Evolutionary conservation across 1,140 invertebrate genomes (phyloP), one percentile per base, ranked within the genome.

Genomic region (Zaprionus taronus): DNA sequence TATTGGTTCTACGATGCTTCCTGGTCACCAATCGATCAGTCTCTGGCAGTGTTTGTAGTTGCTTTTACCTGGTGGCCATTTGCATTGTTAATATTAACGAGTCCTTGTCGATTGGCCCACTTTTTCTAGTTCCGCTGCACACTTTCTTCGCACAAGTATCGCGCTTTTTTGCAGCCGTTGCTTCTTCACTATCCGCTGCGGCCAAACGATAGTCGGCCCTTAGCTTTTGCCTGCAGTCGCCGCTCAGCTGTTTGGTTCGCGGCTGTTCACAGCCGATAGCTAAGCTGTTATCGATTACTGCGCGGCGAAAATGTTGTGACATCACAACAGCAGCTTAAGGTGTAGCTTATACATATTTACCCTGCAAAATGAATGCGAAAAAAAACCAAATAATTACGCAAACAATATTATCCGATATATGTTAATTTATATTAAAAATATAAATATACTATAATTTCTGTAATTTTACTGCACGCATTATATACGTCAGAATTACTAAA

Each of bases 181-280:
- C n/a, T 73, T 70, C 61, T 73, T 70, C 56, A 63, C 61, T 47
- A 47, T n/a, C n/a, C n/a, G 60, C 49, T 67, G 60, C 41, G 49
- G 76, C 80, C 74, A 80, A 56, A 31, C 80, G 80, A 82, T 81
- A 82, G 74, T 49, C 79, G 77, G 44, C 72, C 71, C 72, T 58
- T 68, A 63, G 5, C 36, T 20, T 47, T 56, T 44, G 34, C 49
- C 34, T 7, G 26, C 55, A 56, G 14, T 44, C 20, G 7, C 38
- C 20, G 28, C 41, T 58, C 72, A 75, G 72, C 72, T 71, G 72
- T 71, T 64, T 57, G 17, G 12, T 64, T 57, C 11, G 12, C 41
- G n/a, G 41, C 6, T 17, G 41, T n/a, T 41, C 26, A 38, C 28
- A 17, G 28, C 36, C 67, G 66, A 51, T 71, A 31, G 31, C 6